Evolutionary conservation across 2,797 vertebrate species (phyloP).

Genomic region (Molossus alvarezi): DNA sequence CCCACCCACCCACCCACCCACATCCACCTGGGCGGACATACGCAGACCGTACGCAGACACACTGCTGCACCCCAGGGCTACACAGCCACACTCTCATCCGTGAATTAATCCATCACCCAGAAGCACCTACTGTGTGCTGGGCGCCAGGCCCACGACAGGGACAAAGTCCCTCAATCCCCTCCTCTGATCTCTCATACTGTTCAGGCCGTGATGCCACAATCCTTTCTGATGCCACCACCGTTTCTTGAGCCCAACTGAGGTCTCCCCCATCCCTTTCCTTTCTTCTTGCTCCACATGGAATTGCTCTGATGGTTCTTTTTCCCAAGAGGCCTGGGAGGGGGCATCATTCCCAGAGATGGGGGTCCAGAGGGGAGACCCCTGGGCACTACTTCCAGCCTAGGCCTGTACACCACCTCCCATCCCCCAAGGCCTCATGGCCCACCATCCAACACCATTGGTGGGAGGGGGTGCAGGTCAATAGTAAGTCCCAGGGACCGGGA

Average conservation of each 20-base stretch:
- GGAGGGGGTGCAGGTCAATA: accelerated
- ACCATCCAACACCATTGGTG: neutral
- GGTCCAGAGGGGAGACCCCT: neutral
- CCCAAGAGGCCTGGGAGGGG: neutral
- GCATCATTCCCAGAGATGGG: too few relatives aligned
- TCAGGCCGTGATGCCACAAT: neutral
- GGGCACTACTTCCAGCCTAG: neutral
- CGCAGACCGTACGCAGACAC: accelerated
- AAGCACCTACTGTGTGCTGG: neutral
- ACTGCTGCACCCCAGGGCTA: neutral
- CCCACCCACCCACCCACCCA: neutral
- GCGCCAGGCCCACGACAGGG: accelerated
- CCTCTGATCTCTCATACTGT: neutral
- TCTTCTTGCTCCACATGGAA: accelerated
- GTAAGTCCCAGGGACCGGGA: neutral
- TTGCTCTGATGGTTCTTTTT: neutral
- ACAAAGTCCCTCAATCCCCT: neutral
- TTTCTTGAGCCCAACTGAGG: accelerated
- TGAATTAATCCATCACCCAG: neutral
- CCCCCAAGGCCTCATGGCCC: neutral
- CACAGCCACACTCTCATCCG: accelerated
- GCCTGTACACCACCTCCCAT: too few relatives aligned
- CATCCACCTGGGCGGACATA: too few relatives aligned
- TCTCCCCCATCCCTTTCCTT: neutral
- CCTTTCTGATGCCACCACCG: accelerated